A percentile compares a stretch with the other conserved stretches of the same genome.
phyloP scores from a whole-genome alignment of 2,797 vertebrate species.

The Ataeniobius toweri region DNA sequence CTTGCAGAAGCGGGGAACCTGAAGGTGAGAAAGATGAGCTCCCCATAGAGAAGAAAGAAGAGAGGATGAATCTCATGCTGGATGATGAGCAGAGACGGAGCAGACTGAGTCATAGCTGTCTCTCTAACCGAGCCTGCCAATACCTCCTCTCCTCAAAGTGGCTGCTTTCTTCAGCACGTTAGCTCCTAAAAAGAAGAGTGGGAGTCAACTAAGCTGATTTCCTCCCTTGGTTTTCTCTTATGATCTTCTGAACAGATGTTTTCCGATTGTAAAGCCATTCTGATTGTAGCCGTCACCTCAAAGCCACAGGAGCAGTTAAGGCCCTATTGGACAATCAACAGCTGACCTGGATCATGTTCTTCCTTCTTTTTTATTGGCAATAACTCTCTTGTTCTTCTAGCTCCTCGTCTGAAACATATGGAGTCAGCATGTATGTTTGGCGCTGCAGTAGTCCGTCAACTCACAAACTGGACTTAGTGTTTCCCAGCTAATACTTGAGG shows the following conservation, averaged over 20 bases:
- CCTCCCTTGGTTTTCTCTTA: conserved; percentile 29
- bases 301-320: conserved; percentile 35
- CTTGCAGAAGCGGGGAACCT: conserved; percentile 70
- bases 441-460: conserved; percentile 30
- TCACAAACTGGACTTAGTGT: conserved; percentile 31
- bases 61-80: conserved; percentile 36
- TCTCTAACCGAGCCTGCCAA: conserved; percentile 20
- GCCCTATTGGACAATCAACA: conserved; percentile 52
- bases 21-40: conserved; percentile 82
- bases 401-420: conserved; percentile 31
- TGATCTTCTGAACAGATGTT: conserved; percentile 25
- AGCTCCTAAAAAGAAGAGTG: conserved; percentile 25
- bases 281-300: conserved; percentile 19
- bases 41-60: conserved; percentile 70
- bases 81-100: conserved; percentile 34
- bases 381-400: conserved; percentile 25
- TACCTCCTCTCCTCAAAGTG: conserved; percentile 20
- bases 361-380: conserved; percentile 26
- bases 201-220: conserved; percentile 11
- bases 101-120: conserved; percentile 49
- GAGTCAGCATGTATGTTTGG: conserved; percentile 23
- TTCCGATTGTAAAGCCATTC: conserved; percentile 8
- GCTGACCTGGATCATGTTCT: conserved; percentile 29
- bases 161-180: conserved; percentile 38
- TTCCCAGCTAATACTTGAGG: conserved; percentile 33